Base-by-base conservation (phyloP, 2,113 vertebrate genomes). In the Coptodon rendalli region DNA sequence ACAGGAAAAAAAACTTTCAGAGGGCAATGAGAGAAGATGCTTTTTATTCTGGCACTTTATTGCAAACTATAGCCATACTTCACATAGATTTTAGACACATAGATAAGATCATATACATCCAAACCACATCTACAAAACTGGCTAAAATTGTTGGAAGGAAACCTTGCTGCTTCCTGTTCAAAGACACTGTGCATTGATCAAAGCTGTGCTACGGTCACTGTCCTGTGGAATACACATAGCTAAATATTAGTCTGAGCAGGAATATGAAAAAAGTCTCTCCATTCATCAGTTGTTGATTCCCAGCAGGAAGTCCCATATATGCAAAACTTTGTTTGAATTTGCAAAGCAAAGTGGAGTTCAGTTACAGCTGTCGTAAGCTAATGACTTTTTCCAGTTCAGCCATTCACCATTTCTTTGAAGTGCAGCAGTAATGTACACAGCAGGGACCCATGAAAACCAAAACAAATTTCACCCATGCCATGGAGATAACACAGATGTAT, bases 261-360 rank as follows among this genome's bases (percentile, higher is more conserved):
- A 9, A 61, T 4, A 56, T 6, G 6, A 38, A 63, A 84, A 36
- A 2, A 63, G 59, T 5, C 34, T 63, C 14, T 57, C 48, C 36
- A 50, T 82, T 85, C 82, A 87, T 85, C 17, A 53, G 36, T 34
- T 29, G 71, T 45, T 16, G 5, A 48, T 17, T 82, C 50, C 12
- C 34, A 50, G 38, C n/a, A 12, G 56, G 45, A 78, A 54, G 24
- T 36, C 27, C 3, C 12, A 24, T 4, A 1, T 7, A 89, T 92
- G 73, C 85, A 86, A 93, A 93, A 76, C 13, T 3, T 24, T 10
- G 13, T 45, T 36, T 17, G 9, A 80, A 88, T 89, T 84, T 91
- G 82, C 63, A 88, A 86, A 53, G 29, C 73, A 86, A 85, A 82
- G 11, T 89, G 7, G 2, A 52, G 38, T 43, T 80, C 24, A 50